Evolutionary conservation across 2,113 vertebrate species (phyloP), one percentile per base, ranked within the genome.

Genomic region (Microcebus tavaratra): DNA sequence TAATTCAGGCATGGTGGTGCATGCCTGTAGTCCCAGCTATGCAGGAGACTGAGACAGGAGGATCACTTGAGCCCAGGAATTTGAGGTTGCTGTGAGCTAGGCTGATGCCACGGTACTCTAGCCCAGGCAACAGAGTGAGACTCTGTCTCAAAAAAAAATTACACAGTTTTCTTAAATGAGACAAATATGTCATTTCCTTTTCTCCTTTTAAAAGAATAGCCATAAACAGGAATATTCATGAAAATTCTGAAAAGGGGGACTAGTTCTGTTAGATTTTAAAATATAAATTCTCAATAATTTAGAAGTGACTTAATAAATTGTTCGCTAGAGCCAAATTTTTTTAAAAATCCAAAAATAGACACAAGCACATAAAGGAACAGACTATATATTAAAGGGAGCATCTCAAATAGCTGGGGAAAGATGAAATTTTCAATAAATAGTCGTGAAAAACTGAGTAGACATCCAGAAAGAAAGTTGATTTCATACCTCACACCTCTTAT

Each of bases 181-280:
- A n/a, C 15, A n/a, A 6, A 53, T 79, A 79, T 79, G 48, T 79
- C 76, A n/a, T 20, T 79, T 79, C 48, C 31, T 21, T 39, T 39
- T 39, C 3, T 39, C 39, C 48, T 79, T 79, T 53, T 53, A 78
- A 78, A 78, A 78, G 45, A 82, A 70, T 89, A 81, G 75, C 57
- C 57, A 15, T 50, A 20, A 63, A 29, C 36, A 90, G 36, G 14
- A 50, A 70, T 84, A 59, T 70, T 85, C 67, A 91, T 83, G 50
- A 87, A 88, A n/a, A 94, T 91, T 91, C 82, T 82, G 48, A 91
- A 61, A 96, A 53, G n/a, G 53, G 39, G 18, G n/a, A 67, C 45
- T 81, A 50, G 27, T 27, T 90, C 53, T 90, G 34, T 82, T 14
- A 34, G 11, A 61, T 72, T 90, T 89, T 72, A 85, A 91, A 86